Conservation (phyloP, 2,888 invertebrate genomes). For the Candidula unifasciata region DNA sequence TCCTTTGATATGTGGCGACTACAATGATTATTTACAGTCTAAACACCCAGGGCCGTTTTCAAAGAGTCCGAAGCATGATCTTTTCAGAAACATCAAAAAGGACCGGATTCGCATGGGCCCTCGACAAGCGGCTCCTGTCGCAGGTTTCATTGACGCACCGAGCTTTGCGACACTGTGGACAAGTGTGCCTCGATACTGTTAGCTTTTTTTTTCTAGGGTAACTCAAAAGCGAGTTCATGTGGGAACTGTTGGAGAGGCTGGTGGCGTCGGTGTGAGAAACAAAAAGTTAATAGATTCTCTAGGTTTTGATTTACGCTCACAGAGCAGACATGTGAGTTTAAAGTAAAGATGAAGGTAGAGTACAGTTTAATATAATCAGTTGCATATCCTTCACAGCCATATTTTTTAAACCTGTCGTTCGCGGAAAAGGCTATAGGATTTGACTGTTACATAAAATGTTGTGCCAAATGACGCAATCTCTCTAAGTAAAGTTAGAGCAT, state of each 20-base stretch:
- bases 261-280: neutral
- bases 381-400: too few species aligned
- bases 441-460: too few species aligned
- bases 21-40: constrained; percentile 31
- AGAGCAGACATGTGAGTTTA: neutral
- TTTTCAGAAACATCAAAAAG: constrained; percentile 24
- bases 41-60: constrained; percentile 29
- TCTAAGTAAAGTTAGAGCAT: too few species aligned
- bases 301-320: neutral
- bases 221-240: neutral
- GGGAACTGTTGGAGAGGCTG: too few species aligned
- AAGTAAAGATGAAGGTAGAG: too few species aligned
- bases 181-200: constrained; percentile 1
- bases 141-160: neutral
- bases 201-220: neutral
- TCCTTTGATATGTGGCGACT: constrained; percentile 19
- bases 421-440: too few species aligned
- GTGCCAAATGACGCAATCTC: too few species aligned
- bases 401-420: too few species aligned
- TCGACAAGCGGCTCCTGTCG: constrained; percentile 6
- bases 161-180: constrained; percentile 2
- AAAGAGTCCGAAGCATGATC: neutral
- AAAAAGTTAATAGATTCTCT: neutral
- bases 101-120: constrained; percentile 6
- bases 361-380: too few species aligned